A percentile compares a stretch with the other conserved stretches of the same genome.
These are phyloP conservation scores for Netelia inedita DNA, from an alignment of 2,888 invertebrate genomes.

Conservation along the genomic window DNA sequence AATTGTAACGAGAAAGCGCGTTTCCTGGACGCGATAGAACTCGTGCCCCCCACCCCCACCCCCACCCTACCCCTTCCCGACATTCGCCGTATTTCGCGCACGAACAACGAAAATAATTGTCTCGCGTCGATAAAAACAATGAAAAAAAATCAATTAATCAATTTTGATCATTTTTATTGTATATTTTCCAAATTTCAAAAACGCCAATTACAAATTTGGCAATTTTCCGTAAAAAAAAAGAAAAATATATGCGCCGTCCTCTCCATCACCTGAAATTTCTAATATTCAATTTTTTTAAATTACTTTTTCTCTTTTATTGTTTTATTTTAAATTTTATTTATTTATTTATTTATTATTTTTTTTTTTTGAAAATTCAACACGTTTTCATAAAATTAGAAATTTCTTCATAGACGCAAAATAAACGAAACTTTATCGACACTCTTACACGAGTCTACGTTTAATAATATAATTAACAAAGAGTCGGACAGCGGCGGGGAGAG, in stretches of 20 bases:
- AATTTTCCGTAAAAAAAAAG: neutral
- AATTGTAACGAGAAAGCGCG: constrained; percentile 20
- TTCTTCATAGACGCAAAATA: too few relatives aligned
- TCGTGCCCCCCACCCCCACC: neutral
- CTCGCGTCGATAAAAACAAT: neutral
- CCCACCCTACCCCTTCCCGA: neutral
- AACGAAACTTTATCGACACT: too few relatives aligned
- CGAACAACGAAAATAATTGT: neutral
- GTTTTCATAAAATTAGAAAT: too few relatives aligned
- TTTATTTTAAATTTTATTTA: too few relatives aligned
- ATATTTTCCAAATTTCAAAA: neutral
- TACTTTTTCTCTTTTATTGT: too few relatives aligned
- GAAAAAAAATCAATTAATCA: neutral
- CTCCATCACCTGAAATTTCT: too few relatives aligned
- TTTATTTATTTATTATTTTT: too few relatives aligned
- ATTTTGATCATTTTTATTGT: neutral
- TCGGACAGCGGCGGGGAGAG: too few relatives aligned
- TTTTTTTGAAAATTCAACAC: too few relatives aligned
- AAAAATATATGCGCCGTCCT: too few relatives aligned
- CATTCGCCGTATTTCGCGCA: neutral
- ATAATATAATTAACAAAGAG: neutral
- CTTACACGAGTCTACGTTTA: neutral
- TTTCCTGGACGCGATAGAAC: neutral
- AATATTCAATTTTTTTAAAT: too few relatives aligned
- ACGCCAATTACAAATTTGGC: too few relatives aligned